Conservation (phyloP, 2,888 invertebrate genomes). For the Sialis fuliginosa region DNA sequence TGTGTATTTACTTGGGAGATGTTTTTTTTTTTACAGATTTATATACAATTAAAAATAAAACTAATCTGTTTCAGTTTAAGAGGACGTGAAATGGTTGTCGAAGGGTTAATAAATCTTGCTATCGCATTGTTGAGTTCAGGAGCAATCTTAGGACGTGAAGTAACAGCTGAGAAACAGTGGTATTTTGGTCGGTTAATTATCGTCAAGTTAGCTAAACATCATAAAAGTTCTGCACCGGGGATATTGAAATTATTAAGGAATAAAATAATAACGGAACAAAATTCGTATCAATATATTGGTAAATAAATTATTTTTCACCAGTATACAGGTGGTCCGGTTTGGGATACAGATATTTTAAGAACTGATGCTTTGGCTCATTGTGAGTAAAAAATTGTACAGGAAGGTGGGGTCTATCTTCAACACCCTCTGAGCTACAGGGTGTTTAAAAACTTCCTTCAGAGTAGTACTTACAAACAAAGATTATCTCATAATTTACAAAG, state of each 20-base stretch:
- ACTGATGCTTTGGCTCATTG: no score
- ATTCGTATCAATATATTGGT: constrained; percentile 39
- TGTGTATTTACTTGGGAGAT: no score
- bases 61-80: constrained; percentile 20
- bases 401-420: no score
- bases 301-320: constrained; percentile 6
- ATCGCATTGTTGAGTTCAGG: constrained; percentile 23
- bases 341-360: no score
- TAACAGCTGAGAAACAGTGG: constrained; percentile 25
- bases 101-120: constrained; percentile 25
- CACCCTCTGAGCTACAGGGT: no score
- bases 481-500: no score
- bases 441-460: no score
- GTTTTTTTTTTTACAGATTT: background rate
- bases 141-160: constrained; percentile 17
- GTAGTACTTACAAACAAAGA: no score
- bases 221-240: constrained; percentile 31
- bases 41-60: background rate
- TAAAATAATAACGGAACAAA: constrained; percentile 34
- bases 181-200: constrained; percentile 35
- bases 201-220: constrained; percentile 36
- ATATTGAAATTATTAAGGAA: constrained; percentile 35
- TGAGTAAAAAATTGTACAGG: no score
- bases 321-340: no score
- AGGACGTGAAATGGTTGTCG: constrained; percentile 28